Percentiles rank a stretch among this genome's conserved stretches.
phyloP scores from a whole-genome alignment of 2,888 invertebrate genomes.

The Pachydiplax longipennis region DNA sequence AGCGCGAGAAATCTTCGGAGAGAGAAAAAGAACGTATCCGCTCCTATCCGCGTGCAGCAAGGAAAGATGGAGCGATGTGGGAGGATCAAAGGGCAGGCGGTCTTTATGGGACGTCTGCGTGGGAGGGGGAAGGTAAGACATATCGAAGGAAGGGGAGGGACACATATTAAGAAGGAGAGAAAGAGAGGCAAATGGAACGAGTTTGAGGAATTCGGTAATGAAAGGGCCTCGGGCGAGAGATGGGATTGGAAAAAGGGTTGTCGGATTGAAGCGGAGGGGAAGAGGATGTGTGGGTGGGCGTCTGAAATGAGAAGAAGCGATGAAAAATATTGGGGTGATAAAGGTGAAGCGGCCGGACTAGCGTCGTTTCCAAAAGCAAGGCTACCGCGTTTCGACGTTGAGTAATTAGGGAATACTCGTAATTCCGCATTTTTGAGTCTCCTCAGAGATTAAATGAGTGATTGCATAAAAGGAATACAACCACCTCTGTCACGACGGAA shows the following conservation, averaged over 20 bases:
- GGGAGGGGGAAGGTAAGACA: background rate
- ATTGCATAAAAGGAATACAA: no score
- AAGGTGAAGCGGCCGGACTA: background rate
- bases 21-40: background rate
- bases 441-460: no score
- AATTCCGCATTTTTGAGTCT: background rate
- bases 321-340: background rate
- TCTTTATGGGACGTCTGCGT: background rate
- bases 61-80: background rate
- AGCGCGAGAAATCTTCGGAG: background rate
- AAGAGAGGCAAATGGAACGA: constrained; percentile 39
- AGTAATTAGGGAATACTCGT: no score
- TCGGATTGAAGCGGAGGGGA: background rate
- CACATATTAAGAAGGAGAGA: constrained; percentile 8
- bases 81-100: constrained; percentile 1
- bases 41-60: background rate
- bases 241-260: constrained; percentile 43
- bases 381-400: no score
- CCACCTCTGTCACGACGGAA: no score
- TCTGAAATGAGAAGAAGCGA: background rate
- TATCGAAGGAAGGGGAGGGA: constrained; percentile 3
- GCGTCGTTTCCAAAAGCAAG: background rate
- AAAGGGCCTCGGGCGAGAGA: constrained; percentile 24
- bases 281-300: background rate
- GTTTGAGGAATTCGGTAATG: constrained; percentile 45